Conservation (phyloP, 35 echinoderm and acorn worm genomes). For the Strongylocentrotus purpuratus region DNA sequence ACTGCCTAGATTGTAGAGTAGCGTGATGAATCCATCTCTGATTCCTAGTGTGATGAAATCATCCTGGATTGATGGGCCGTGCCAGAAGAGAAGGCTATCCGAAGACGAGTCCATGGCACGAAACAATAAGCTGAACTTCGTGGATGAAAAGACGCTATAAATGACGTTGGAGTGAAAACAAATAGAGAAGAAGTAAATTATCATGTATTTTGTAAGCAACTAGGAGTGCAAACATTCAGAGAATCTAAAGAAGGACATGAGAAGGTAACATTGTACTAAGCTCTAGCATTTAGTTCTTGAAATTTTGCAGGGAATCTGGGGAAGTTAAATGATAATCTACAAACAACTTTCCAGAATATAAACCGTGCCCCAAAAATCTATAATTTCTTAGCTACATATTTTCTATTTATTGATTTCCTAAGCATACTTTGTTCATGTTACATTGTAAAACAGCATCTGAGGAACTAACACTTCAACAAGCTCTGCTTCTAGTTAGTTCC, state of each 20-base stretch:
- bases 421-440: too few relatives aligned
- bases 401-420: too few relatives aligned
- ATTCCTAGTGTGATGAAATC: slow-evolving; percentile 85
- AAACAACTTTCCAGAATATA: too few relatives aligned
- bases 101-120: slow-evolving; percentile 45
- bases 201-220: neutral
- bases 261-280: neutral
- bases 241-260: neutral
- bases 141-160: slow-evolving; percentile 77
- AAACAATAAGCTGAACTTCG: slow-evolving; percentile 73
- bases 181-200: slow-evolving; percentile 16
- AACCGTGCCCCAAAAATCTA: too few relatives aligned
- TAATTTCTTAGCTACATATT: too few relatives aligned
- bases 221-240: neutral
- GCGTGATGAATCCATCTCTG: slow-evolving; percentile 51
- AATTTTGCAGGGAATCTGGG: too few relatives aligned
- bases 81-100: slow-evolving; percentile 81
- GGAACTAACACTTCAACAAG: too few relatives aligned
- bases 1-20: slow-evolving; percentile 78
- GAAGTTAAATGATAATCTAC: too few relatives aligned
- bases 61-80: slow-evolving; percentile 58
- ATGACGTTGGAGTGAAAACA: neutral
- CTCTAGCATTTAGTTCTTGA: too few relatives aligned
- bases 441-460: too few relatives aligned
- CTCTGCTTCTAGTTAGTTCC: too few relatives aligned